phyloP scores from a whole-genome alignment of 2,888 invertebrate species.

The Crocallis elinguaria region DNA sequence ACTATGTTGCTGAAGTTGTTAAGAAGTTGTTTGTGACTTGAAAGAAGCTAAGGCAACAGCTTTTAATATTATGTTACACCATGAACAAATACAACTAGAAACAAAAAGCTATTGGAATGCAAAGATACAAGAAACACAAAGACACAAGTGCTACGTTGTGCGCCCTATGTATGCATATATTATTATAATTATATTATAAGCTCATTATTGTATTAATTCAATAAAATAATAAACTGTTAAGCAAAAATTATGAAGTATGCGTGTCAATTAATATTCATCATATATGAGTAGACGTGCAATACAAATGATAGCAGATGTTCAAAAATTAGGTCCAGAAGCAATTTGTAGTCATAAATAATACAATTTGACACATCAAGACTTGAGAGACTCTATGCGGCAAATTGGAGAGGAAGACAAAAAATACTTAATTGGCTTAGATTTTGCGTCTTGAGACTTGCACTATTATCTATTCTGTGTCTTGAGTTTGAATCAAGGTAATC shows the following conservation, averaged over 20 bases:
- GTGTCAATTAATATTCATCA: too few species aligned
- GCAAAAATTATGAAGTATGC: too few species aligned
- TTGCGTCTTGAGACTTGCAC: too few species aligned
- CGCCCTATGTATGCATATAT: too few species aligned
- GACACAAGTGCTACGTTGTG: too few species aligned
- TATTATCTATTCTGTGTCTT: conserved; percentile 35
- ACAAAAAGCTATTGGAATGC: background rate
- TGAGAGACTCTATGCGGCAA: conserved; percentile 25
- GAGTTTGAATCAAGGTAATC: conserved; percentile 33
- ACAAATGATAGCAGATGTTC: conserved; percentile 13
- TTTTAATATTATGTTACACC: background rate
- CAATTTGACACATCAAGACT: conserved; percentile 35
- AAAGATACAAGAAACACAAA: background rate
- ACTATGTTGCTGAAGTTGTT: conserved; percentile 3
- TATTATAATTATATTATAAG: too few species aligned
- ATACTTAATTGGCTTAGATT: conserved; percentile 39
- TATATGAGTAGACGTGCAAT: too few species aligned
- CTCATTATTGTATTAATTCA: too few species aligned
- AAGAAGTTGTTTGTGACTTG: conserved; percentile 11
- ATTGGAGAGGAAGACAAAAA: conserved; percentile 39
- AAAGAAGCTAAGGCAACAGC: background rate
- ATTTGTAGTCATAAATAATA: conserved; percentile 19
- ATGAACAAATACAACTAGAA: background rate
- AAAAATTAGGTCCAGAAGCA: conserved; percentile 13
- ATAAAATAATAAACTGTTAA: too few species aligned